These are phyloP conservation scores for Anser cygnoides DNA, from an alignment of 2,113 vertebrate species.

Conservation along the genomic window DNA sequence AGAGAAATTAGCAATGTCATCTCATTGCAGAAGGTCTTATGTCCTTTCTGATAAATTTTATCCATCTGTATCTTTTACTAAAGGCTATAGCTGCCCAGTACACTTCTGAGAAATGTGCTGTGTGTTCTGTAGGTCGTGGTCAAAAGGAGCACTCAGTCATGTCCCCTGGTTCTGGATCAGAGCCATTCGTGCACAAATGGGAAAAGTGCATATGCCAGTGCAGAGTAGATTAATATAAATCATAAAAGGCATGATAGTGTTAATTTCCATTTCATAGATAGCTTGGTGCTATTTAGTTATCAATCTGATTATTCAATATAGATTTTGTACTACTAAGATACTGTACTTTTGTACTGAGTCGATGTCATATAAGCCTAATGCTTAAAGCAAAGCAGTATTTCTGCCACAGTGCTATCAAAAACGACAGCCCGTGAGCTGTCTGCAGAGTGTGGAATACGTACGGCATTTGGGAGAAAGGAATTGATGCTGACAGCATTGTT, in stretches of 20 bases:
- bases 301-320: neutral
- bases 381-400: neutral
- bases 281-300: neutral
- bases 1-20: neutral
- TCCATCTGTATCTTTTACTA: neutral
- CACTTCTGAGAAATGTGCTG: neutral
- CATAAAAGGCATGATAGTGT: neutral
- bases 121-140: neutral
- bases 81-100: neutral
- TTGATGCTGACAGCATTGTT: neutral
- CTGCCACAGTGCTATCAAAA: neutral
- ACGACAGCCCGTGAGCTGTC: neutral
- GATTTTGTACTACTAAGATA: neutral
- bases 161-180: neutral
- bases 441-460: neutral
- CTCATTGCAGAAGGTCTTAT: neutral
- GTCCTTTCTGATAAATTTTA: neutral
- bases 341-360: neutral
- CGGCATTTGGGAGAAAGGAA: neutral
- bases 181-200: neutral
- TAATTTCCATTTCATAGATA: neutral
- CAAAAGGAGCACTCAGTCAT: fast-evolving
- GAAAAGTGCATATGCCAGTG: neutral
- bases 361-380: neutral
- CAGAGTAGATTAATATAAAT: neutral